Evolutionary conservation across 2,888 invertebrate species (phyloP), one percentile per base, ranked within the genome.

Genomic region (Lasioglossum vierecki): DNA sequence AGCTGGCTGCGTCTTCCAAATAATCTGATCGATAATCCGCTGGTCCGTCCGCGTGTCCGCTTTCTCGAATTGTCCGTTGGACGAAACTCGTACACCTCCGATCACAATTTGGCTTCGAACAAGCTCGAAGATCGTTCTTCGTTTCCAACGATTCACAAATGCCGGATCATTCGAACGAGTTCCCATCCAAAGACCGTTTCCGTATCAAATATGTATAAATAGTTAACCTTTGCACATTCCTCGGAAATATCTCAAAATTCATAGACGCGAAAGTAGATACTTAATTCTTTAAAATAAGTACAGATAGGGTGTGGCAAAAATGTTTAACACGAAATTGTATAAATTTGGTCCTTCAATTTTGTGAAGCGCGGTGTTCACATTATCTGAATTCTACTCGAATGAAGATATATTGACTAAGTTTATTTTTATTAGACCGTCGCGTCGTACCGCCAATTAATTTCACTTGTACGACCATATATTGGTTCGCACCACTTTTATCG

Each of bases 1-100:
- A 86, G 80, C 80, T 86, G 86, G 80, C 78, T 35, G 44, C 86
- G 83, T 87, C 86, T 87, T 87, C 68, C 80, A 79, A 86, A 87
- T 86, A 86, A 87, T 87, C 86, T 80, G 86, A 86, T 87, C 86
- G 80, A 87, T 87, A 87, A 87, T 87, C 83, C 77, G 53, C 46
- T 22, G 46, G 35, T 30, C 35, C 35, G 2, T 15, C 18, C 60
- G 22, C 1, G 35, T 8, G 22, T 9, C 35, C 35, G 46, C 49
- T 46, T 63, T 35, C 73, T n/a, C 46, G 72, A 80, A 76, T 75
- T 63, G 68, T 57, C 35, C 35, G 30, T 30, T 74, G 49, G 22
- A 74, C 66, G 46, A 71, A 49, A 53, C 72, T 70, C 79, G 70
- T 81, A 70, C 79, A 73, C 44, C 71, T 76, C 85, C 26, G 57